A percentile compares a stretch with the other conserved stretches of the same genome.
Conservation (phyloP, 2,888 invertebrate genomes). For the Masnerella sp. region DNA sequence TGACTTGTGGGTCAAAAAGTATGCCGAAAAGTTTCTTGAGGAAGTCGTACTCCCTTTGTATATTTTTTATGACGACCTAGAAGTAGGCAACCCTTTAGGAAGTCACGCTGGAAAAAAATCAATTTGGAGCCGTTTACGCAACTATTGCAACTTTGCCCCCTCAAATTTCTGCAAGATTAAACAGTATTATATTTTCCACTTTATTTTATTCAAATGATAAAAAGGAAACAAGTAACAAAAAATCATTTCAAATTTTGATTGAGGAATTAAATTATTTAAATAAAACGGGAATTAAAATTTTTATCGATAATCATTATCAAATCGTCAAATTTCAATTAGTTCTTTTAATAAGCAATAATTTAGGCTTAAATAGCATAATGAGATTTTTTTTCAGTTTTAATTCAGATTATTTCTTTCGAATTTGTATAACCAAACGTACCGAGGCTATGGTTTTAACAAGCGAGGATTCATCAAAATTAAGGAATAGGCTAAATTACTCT, state of each 20-base stretch:
- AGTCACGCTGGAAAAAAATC: neutral
- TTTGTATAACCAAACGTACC: conserved; percentile 1
- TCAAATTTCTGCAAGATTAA: neutral
- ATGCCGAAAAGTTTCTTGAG: neutral
- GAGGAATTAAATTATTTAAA: neutral
- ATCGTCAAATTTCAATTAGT: neutral
- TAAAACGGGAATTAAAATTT: neutral
- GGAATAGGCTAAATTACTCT: neutral
- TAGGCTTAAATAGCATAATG: conserved; percentile 12
- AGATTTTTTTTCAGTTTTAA: conserved; percentile 2
- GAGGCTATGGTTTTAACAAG: neutral
- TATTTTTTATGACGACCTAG: neutral
- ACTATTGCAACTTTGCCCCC: neutral
- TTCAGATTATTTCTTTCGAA: conserved; percentile 4
- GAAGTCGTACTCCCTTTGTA: neutral
- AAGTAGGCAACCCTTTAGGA: neutral
- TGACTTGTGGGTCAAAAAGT: neutral
- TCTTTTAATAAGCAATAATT: conserved; percentile 10
- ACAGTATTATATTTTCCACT: neutral
- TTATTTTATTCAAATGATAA: neutral
- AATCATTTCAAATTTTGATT: neutral
- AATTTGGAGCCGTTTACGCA: neutral
- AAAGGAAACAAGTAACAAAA: neutral
- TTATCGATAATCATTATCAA: neutral
- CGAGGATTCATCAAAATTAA: conserved; percentile 9